phyloP scores from a whole-genome alignment of 2,797 vertebrate species.

The Sternotherus odoratus region DNA sequence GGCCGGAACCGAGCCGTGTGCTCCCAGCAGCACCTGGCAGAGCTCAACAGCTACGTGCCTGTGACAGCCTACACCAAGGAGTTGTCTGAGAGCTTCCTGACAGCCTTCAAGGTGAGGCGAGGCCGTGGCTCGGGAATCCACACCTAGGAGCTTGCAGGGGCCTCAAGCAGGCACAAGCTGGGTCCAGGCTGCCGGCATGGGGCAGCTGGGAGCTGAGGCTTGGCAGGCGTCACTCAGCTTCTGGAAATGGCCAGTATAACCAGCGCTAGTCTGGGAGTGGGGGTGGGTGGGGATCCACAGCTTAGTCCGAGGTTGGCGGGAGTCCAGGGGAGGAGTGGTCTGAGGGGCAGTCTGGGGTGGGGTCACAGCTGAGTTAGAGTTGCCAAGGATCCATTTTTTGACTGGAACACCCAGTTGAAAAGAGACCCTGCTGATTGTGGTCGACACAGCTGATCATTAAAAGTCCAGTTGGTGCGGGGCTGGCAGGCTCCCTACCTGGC shows the following conservation, averaged over 20 bases:
- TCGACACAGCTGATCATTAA: too few species aligned
- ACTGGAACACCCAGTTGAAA: too few species aligned
- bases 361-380: too few species aligned
- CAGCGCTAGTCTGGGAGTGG: too few species aligned
- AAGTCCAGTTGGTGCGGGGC: too few species aligned
- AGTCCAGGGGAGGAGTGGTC: too few species aligned
- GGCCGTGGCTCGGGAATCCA: background rate
- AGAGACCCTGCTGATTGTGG: too few species aligned
- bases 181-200: background rate
- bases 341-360: too few species aligned
- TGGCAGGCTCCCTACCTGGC: too few species aligned
- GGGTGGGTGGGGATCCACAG: background rate
- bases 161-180: background rate
- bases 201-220: background rate
- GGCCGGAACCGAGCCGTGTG: conserved; percentile 84
- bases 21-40: conserved; percentile 78
- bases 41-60: conserved; percentile 82
- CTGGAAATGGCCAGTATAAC: background rate
- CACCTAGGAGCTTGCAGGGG: background rate
- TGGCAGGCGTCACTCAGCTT: background rate
- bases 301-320: background rate
- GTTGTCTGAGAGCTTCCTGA: conserved; percentile 81
- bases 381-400: too few species aligned
- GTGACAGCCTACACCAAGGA: conserved; percentile 74
- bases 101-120: conserved; percentile 82